These are phyloP conservation scores for Chironomus riparius DNA, from an alignment of 2,888 invertebrate species.

Conservation along the genomic window DNA sequence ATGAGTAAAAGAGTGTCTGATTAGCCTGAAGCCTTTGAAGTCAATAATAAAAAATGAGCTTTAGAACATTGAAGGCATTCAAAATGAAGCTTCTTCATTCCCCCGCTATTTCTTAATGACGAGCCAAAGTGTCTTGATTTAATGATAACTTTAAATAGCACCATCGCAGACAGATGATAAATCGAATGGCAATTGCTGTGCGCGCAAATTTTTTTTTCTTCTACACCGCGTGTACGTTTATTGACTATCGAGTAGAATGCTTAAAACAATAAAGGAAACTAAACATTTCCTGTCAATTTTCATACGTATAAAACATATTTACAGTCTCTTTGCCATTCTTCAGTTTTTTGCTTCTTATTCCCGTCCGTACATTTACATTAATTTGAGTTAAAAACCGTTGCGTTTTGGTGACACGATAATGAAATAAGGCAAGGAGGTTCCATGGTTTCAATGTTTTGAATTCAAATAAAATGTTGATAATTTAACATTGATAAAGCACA, in stretches of 20 bases:
- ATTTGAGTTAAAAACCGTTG: background rate
- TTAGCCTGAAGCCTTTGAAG: background rate
- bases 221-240: background rate
- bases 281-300: conserved; percentile 25
- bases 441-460: no score
- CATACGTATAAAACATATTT: background rate
- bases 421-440: no score
- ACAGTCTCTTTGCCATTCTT: background rate
- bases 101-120: background rate
- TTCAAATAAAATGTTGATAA: no score
- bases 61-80: background rate
- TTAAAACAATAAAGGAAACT: conserved; percentile 19
- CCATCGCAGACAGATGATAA: background rate
- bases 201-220: background rate
- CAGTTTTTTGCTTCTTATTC: background rate
- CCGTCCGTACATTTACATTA: no score
- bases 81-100: background rate
- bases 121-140: background rate
- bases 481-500: no score
- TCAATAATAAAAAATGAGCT: background rate
- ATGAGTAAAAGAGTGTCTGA: background rate
- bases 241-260: background rate
- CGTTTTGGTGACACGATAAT: background rate
- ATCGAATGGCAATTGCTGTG: background rate
- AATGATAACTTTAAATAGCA: background rate